Evolutionary conservation across 2,888 invertebrate genomes (phyloP).

Genomic region (Erpobdella octoculata): DNA sequence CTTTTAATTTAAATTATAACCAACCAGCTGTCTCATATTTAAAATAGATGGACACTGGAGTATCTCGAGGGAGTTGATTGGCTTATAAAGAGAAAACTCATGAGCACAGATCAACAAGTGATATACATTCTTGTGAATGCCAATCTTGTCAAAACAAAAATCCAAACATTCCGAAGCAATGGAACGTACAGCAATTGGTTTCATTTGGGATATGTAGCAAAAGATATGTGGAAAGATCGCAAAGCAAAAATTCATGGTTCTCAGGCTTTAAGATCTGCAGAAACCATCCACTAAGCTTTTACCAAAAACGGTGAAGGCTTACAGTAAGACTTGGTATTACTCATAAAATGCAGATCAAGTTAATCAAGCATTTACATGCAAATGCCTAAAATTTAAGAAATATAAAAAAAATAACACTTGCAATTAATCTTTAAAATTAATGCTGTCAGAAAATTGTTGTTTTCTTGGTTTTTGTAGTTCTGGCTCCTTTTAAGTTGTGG

Average conservation of each 20-base stretch:
- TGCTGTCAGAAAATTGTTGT: too few species aligned
- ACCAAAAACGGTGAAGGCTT: not conserved
- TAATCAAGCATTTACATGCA: not conserved
- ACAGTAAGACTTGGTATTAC: not conserved
- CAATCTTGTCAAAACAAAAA: conserved; percentile 3
- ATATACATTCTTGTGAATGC: conserved; percentile 41
- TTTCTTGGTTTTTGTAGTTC: too few species aligned
- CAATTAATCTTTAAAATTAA: not conserved
- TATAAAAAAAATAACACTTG: not conserved
- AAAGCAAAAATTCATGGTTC: too few species aligned
- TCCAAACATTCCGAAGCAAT: conserved; percentile 32
- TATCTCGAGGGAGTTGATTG: conserved; percentile 39
- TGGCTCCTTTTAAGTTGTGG: too few species aligned
- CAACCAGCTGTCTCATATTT: not conserved
- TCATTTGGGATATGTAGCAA: conserved; percentile 41
- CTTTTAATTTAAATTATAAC: not conserved
- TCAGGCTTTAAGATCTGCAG: too few species aligned
- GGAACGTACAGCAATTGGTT: conserved; percentile 39
- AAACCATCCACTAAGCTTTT: too few species aligned
- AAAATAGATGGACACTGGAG: conserved; percentile 33
- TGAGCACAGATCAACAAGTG: conserved; percentile 45
- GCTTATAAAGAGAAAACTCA: conserved; percentile 38
- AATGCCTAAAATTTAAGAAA: not conserved
- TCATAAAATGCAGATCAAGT: not conserved
- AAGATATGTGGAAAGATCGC: conserved; percentile 26